Evolutionary conservation across 2,888 invertebrate species (phyloP).

Genomic region (Caenorhabditis macrosperma): DNA sequence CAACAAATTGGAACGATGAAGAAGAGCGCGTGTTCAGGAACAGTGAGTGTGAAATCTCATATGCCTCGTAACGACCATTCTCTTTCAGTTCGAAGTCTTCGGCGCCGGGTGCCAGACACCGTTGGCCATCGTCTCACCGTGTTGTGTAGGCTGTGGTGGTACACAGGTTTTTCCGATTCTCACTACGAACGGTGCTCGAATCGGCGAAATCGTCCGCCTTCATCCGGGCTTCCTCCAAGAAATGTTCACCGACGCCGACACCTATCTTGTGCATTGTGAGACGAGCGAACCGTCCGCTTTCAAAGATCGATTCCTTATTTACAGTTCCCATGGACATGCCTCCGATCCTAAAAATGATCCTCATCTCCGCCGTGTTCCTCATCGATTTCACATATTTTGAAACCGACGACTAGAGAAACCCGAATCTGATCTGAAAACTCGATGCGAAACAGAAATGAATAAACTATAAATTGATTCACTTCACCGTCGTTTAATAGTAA

Average conservation of each 20-base stretch:
- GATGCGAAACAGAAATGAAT: no score
- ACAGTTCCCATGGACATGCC: slow-evolving; percentile 43
- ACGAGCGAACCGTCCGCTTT: neutral
- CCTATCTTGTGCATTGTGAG: slow-evolving; percentile 44
- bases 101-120: slow-evolving; percentile 35
- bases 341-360: slow-evolving; percentile 36
- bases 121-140: slow-evolving; percentile 19
- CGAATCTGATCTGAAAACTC: no score
- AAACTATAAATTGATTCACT: no score
- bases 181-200: neutral
- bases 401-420: neutral
- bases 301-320: neutral
- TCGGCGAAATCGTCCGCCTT: slow-evolving; percentile 46
- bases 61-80: no score
- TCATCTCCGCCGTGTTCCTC: slow-evolving; percentile 53
- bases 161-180: slow-evolving; percentile 20
- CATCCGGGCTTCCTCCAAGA: slow-evolving; percentile 38
- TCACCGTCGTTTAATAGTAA: no score
- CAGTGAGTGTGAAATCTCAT: neutral
- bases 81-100: slow-evolving; percentile 26
- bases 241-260: slow-evolving; percentile 36
- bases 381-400: slow-evolving; percentile 53
- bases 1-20: slow-evolving; percentile 35
- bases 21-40: slow-evolving; percentile 15
- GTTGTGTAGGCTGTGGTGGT: slow-evolving; percentile 22